Evolutionary conservation across 2,797 vertebrate genomes (phyloP), one percentile per base, ranked within the genome.

Genomic region (Sebastes variabilis): DNA sequence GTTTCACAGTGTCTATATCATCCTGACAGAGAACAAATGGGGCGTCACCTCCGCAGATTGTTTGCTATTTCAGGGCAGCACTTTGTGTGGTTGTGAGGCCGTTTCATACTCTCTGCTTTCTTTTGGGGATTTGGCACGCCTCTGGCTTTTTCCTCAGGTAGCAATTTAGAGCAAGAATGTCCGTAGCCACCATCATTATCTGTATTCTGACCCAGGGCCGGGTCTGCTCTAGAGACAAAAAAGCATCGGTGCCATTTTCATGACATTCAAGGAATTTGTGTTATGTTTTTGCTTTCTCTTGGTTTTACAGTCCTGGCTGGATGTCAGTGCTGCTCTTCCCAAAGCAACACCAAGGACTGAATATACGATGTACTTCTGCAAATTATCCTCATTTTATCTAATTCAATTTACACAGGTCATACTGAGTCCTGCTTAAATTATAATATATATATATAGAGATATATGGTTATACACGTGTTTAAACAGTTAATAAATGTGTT

Each of bases 91-190:
- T 66, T 85, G 83, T 82, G 68, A 79, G 67, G 59, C 76, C 8
- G 42, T 14, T 72, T 75, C 80, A n/a, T 66, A 54, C 55, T 8
- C 61, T 75, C 70, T 46, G 69, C 84, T 82, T 86, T 89, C 84
- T 81, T 42, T 84, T 46, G 13, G 79, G 86, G 89, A 90, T 86
- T 72, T 88, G 89, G 90, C 82, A 83, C 11, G 84, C 83, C 88
- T 75, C 38, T 61, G 80, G 84, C 42, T 91, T 91, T 86, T 93
- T 90, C 82, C 86, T 91, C 93, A 95, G 94, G 91, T 95, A 90
- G 90, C 90, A 95, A 95, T 94, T 95, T 94, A 89, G 83, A 85
- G 77, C 70, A 93, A 91, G 85, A 95, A 95, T 94, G 89, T 92
- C 84, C 87, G 56, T 64, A 73, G 84, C 89, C 92, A 91, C 86